Percentiles rank a stretch among this genome's conserved stretches.
phyloP scores from a whole-genome alignment of 2,113 vertebrate species.

The Pygoscelis antarcticus region DNA sequence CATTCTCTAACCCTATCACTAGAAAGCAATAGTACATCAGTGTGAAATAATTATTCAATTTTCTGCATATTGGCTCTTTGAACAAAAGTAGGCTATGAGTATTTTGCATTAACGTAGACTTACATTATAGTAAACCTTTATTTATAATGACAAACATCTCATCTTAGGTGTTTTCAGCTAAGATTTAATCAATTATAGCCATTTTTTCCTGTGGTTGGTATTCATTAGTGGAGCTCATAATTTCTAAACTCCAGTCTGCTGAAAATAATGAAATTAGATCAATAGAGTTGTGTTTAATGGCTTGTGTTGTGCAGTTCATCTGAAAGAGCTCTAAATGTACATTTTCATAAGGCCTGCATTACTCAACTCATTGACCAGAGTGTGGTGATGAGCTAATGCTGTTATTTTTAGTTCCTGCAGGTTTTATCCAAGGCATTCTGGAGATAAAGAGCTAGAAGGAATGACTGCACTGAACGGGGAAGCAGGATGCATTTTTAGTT shows the following conservation, averaged over 20 bases:
- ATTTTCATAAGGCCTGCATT: constrained; percentile 67
- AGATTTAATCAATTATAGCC: background rate
- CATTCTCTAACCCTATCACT: background rate
- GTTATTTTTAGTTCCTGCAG: constrained; percentile 53
- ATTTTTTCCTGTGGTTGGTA: background rate
- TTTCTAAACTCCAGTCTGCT: constrained; percentile 39
- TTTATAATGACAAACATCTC: background rate
- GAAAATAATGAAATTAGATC: constrained; percentile 68
- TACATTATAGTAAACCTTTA: background rate
- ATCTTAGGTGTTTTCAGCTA: constrained; percentile 3
- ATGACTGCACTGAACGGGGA: background rate
- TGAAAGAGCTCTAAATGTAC: constrained; percentile 33
- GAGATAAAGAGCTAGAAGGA: constrained; percentile 32
- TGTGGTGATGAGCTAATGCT: constrained; percentile 55
- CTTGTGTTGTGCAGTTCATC: constrained; percentile 57
- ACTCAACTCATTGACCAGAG: constrained; percentile 66
- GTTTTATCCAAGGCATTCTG: background rate
- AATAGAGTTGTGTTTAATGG: constrained; percentile 62
- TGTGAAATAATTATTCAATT: background rate
- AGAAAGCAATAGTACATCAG: background rate
- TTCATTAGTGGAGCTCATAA: constrained; percentile 37
- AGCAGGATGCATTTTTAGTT: constrained; percentile 1
- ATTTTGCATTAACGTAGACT: constrained; percentile 2
- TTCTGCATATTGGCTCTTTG: background rate
- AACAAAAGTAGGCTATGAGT: background rate